Evolutionary conservation across 2,888 invertebrate species (phyloP).

Genomic region (Tenthredo notha): DNA sequence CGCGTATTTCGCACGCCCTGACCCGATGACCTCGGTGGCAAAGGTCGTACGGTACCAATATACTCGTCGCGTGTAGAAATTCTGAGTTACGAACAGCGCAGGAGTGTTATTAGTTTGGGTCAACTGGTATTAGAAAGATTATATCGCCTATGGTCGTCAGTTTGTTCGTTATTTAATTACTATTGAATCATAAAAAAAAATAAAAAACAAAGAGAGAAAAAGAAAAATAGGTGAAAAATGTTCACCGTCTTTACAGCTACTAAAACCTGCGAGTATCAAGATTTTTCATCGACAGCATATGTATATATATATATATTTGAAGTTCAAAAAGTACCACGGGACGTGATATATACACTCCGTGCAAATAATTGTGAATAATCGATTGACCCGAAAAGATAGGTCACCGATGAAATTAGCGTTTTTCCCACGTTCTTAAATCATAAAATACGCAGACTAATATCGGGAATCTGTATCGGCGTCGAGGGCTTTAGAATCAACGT

Average conservation of each 20-base stretch:
- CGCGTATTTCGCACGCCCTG: slow-evolving; percentile 41
- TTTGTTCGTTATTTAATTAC: not conserved
- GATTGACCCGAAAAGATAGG: not conserved
- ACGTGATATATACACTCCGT: too few relatives aligned
- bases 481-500: not conserved
- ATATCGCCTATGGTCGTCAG: not conserved
- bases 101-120: slow-evolving; percentile 5
- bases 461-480: not conserved
- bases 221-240: not conserved
- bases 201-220: too few relatives aligned
- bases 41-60: slow-evolving; percentile 27
- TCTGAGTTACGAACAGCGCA: not conserved
- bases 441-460: not conserved
- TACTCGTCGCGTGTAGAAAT: slow-evolving; percentile 20
- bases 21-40: slow-evolving; percentile 26
- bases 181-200: not conserved
- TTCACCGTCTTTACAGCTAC: too few relatives aligned
- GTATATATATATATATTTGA: too few relatives aligned
- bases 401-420: not conserved
- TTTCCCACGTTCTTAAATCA: slow-evolving; percentile 14
- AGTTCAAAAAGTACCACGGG: too few relatives aligned
- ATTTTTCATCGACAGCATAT: too few relatives aligned
- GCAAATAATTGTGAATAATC: slow-evolving; percentile 28
- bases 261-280: too few relatives aligned
- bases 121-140: slow-evolving; percentile 18